phyloP scores from a whole-genome alignment of 1,140 invertebrate species.

The Caenorhabditis brenneri region DNA sequence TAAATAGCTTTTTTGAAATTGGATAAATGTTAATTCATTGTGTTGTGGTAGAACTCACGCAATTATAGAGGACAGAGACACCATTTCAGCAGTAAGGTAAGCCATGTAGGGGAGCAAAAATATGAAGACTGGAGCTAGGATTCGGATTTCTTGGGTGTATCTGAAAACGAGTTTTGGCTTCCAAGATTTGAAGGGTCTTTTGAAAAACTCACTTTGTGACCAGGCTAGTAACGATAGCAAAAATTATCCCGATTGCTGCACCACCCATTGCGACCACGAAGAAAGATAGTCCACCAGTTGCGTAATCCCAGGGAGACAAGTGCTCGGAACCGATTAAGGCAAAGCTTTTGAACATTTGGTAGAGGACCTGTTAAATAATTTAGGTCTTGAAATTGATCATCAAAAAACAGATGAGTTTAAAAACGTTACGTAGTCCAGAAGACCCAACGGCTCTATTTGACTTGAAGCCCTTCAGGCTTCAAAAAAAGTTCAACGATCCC shows the following conservation, averaged over 20 bases:
- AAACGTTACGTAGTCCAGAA: too few species aligned
- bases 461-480: too few species aligned
- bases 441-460: too few species aligned
- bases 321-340: conserved; percentile 69
- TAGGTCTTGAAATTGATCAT: too few species aligned
- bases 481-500: too few species aligned
- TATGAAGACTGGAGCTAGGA: conserved; percentile 66
- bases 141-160: conserved; percentile 56
- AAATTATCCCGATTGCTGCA: conserved; percentile 88
- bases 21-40: background rate
- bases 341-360: conserved; percentile 92
- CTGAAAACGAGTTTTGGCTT: too few species aligned
- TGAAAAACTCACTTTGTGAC: conserved; percentile 60
- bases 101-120: conserved; percentile 66
- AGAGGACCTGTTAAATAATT: conserved; percentile 75
- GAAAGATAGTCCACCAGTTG: conserved; percentile 86
- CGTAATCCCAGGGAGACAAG: conserved; percentile 74
- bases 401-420: too few species aligned
- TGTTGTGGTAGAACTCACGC: conserved; percentile 58
- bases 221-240: conserved; percentile 87
- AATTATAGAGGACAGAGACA: conserved; percentile 67
- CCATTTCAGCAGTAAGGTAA: conserved; percentile 65
- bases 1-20: too few species aligned
- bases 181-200: too few species aligned
- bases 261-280: conserved; percentile 90